Conservation (phyloP, 2,113 vertebrate genomes). For the Muscicapa adusta region DNA sequence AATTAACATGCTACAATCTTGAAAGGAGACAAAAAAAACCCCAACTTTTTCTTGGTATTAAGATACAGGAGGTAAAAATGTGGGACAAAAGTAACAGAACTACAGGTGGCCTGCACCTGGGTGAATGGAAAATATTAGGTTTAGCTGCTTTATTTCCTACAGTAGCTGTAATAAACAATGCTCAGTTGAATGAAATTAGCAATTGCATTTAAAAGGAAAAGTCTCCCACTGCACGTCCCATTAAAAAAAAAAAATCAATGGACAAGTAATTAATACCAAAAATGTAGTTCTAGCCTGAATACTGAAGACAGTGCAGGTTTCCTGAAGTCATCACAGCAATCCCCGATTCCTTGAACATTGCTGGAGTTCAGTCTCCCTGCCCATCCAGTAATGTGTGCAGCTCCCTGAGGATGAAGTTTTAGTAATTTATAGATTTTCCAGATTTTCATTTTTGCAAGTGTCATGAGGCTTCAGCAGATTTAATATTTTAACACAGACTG, state of each 20-base stretch:
- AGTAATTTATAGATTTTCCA: neutral
- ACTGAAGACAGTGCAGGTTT: neutral
- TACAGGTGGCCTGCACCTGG: conserved; percentile 72
- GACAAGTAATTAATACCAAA: neutral
- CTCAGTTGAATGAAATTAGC: conserved; percentile 24
- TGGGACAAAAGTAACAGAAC: neutral
- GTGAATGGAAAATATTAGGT: conserved; percentile 12
- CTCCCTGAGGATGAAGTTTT: neutral
- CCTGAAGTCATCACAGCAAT: neutral
- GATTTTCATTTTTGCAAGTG: neutral
- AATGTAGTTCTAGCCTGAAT: neutral
- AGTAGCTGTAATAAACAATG: conserved; percentile 46
- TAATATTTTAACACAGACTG: conserved; percentile 72
- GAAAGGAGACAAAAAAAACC: neutral
- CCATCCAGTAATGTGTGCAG: neutral
- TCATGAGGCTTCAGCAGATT: conserved; percentile 24
- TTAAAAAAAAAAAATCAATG: neutral
- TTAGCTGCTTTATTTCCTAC: conserved; percentile 42
- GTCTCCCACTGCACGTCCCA: neutral
- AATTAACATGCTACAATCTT: neutral
- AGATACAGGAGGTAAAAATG: neutral
- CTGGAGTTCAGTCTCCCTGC: neutral
- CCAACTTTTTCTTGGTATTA: neutral
- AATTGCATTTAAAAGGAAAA: conserved; percentile 38
- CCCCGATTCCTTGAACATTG: neutral